Base-by-base conservation (phyloP, 2,888 invertebrate species). In the Andrena dorsata region DNA sequence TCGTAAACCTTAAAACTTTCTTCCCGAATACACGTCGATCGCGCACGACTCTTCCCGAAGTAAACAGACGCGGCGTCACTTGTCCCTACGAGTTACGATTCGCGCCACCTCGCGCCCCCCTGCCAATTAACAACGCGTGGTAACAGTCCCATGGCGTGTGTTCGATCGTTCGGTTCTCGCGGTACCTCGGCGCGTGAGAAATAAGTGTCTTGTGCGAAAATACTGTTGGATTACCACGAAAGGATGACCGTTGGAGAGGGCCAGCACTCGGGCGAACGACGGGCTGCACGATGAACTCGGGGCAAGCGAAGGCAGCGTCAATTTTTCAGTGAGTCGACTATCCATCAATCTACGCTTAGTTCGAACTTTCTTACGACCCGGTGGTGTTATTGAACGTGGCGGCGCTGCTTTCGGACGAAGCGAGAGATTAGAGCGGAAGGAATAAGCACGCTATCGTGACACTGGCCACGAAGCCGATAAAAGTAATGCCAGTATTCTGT, bases 1-100 rank as follows among this genome's bases (percentile, higher is more conserved):
- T 85, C 85, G 80, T 85, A 82, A 82, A 63, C 65, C 51, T 23
- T 35, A 20, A 70, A 49, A 8, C 58, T n/a, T 28, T 23, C 13
- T 68, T 35, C 10, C 35, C 60, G 41, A 53, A 23, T 13, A 23
- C 4, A 5, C 0, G 41, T 41, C 3, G 41, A 41, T 68, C 23
- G 8, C 23, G 20, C 26, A 10, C 51, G 41, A 56, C 10, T 41
- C 26, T 28, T 0, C 5, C 10, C n/a, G 58, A 58, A 68, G 23
- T 16, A 2, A 20, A 4, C 8, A 20, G 4, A 13, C 26, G 13
- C 7, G 16, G 4, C 41, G 41, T 13, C 41, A 51, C 49, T 30
- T 20, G n/a, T 6, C 13, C n/a, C n/a, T 32, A 23, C 30, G 49
- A 6, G 3, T 49, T 5, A 8, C 7, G 10, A 58, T 28, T 8